Conservation (phyloP, 2,797 vertebrate species). For the Garrulus glandarius region DNA sequence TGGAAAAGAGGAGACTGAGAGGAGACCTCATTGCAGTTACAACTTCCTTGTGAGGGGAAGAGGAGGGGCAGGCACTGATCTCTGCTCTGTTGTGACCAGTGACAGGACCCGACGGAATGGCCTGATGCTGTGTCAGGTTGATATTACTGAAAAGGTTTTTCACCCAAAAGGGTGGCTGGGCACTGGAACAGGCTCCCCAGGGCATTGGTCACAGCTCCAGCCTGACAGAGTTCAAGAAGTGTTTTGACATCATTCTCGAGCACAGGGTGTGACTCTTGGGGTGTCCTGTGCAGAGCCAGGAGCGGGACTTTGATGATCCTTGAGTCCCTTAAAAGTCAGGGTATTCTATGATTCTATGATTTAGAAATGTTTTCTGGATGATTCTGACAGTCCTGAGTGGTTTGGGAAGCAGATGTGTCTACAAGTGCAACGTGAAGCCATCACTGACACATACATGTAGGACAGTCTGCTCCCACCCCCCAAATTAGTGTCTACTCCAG, state of each 20-base stretch:
- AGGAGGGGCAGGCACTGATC: background rate
- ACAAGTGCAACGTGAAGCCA: background rate
- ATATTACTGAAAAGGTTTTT: background rate
- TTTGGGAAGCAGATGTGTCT: background rate
- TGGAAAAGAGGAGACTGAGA: background rate
- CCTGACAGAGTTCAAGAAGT: background rate
- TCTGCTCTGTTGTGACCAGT: background rate
- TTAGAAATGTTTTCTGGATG: background rate
- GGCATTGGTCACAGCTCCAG: background rate
- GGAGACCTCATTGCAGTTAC: background rate
- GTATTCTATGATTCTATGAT: background rate
- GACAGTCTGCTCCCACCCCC: background rate
- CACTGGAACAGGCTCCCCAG: background rate
- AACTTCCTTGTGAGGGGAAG: fast-evolving
- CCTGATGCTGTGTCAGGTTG: background rate
- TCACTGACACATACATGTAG: background rate
- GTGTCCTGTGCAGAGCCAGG: background rate
- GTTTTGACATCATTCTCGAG: fast-evolving
- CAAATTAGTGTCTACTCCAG: background rate
- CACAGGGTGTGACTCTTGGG: background rate
- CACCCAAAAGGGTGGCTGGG: background rate
- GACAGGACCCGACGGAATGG: background rate
- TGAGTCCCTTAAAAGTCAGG: background rate
- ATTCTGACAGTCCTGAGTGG: background rate
- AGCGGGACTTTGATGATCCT: background rate